These are phyloP conservation scores for Callospermophilus lateralis DNA, from an alignment of 2,113 vertebrate genomes.

Conservation along the genomic window DNA sequence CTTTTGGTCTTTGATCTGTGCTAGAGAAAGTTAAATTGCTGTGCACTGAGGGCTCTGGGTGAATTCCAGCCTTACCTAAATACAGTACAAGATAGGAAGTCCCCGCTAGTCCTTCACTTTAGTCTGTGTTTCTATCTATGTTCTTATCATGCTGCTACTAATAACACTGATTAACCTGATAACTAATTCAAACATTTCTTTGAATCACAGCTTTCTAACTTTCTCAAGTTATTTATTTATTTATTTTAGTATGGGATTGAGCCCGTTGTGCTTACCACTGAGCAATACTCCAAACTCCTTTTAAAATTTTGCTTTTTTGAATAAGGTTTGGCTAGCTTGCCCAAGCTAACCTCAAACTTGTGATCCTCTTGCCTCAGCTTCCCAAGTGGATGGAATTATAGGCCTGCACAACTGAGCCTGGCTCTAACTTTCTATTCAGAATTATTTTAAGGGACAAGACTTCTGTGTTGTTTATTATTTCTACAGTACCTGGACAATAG, in stretches of 20 bases:
- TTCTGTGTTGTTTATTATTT: background rate
- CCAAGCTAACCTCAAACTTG: background rate
- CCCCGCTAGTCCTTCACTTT: background rate
- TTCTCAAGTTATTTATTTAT: background rate
- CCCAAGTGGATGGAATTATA: background rate
- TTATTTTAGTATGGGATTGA: too few species aligned
- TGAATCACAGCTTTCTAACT: background rate
- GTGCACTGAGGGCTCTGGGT: background rate
- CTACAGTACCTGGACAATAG: background rate
- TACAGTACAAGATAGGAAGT: background rate
- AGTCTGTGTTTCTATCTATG: background rate
- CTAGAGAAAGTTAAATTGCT: background rate
- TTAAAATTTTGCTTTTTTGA: background rate
- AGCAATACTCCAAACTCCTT: background rate
- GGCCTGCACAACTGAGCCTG: background rate
- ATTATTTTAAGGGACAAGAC: background rate
- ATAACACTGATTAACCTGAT: background rate
- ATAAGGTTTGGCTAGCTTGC: background rate
- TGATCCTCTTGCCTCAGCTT: background rate
- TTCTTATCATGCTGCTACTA: background rate
- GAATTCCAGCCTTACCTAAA: background rate
- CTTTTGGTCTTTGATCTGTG: background rate
- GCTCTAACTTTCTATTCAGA: background rate
- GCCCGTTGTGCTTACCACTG: background rate
- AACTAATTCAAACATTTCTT: background rate